A percentile compares a stretch with the other conserved stretches of the same genome.
Evolutionary conservation across 2,888 invertebrate genomes (phyloP).

Genomic region (Agrochola macilenta): DNA sequence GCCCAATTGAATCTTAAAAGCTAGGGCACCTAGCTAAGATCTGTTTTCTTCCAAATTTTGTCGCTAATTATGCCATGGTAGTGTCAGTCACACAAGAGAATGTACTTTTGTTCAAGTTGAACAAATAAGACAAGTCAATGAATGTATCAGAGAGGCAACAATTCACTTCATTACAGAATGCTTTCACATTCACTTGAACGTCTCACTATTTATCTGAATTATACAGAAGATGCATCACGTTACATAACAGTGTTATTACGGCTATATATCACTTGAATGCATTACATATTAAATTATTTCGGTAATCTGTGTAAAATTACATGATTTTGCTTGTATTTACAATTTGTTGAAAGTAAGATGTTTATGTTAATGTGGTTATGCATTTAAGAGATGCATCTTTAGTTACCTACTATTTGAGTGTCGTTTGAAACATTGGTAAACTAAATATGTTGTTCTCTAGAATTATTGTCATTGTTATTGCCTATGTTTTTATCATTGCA

Average conservation of each 20-base stretch:
- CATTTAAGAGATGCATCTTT: background rate
- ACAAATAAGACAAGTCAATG: background rate
- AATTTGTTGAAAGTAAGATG: constrained; percentile 34
- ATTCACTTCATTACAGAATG: constrained; percentile 24
- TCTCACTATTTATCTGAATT: constrained; percentile 17
- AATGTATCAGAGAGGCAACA: constrained; percentile 15
- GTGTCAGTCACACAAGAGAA: background rate
- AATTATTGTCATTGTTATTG: background rate
- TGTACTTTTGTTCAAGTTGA: background rate
- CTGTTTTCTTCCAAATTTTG: too few species aligned
- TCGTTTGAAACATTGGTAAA: background rate
- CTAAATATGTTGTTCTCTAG: background rate
- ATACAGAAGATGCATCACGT: constrained; percentile 40
- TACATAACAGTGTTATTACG: constrained; percentile 35
- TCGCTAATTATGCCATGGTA: too few species aligned
- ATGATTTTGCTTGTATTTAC: constrained; percentile 19
- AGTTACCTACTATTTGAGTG: background rate
- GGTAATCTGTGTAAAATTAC: constrained; percentile 35
- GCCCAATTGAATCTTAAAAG: too few species aligned
- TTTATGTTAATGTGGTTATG: background rate
- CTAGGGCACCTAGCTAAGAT: too few species aligned
- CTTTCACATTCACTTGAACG: constrained; percentile 51
- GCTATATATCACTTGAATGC: constrained; percentile 32
- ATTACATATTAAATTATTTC: constrained; percentile 54
- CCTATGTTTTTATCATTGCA: background rate